Evolutionary conservation across 53 echinoderm and acorn worm genomes (phyloP).

Genomic region (Echinarachnius parma): DNA sequence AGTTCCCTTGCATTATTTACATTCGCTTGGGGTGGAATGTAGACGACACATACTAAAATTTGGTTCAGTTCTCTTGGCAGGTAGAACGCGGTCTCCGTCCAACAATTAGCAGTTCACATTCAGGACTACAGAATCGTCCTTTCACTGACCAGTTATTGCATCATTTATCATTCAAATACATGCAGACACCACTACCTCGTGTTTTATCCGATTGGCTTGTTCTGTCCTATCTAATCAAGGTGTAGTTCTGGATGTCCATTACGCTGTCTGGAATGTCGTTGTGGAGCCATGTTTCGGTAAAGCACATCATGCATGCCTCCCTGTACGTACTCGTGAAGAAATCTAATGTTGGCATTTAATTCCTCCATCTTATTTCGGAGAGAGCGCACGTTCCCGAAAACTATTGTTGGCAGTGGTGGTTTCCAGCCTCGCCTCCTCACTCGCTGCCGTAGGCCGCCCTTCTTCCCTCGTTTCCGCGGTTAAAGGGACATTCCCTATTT

Average conservation of each 20-base stretch:
- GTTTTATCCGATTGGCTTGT: constrained; percentile 29
- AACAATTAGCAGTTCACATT: constrained; percentile 23
- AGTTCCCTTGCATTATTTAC: constrained; percentile 28
- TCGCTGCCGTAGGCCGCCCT: not conserved
- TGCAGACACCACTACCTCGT: constrained; percentile 13
- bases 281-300: constrained; percentile 51
- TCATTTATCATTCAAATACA: constrained; percentile 24
- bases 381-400: constrained; percentile 49
- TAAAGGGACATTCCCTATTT: too few species aligned
- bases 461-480: constrained; percentile 11
- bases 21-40: constrained; percentile 53
- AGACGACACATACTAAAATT: constrained; percentile 43
- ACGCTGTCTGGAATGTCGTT: constrained; percentile 22
- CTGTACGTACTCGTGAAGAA: constrained; percentile 29
- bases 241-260: constrained; percentile 4
- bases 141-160: constrained; percentile 23
- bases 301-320: constrained; percentile 28
- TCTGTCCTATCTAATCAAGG: constrained; percentile 26
- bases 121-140: constrained; percentile 4
- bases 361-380: constrained; percentile 51
- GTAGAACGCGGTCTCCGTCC: constrained; percentile 45
- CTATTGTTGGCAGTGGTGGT: constrained; percentile 30
- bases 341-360: constrained; percentile 7
- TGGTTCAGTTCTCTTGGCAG: constrained; percentile 59
- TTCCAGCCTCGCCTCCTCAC: constrained; percentile 13